Base-by-base conservation (phyloP, 2,888 invertebrate genomes). In the Agrypnus murinus region DNA sequence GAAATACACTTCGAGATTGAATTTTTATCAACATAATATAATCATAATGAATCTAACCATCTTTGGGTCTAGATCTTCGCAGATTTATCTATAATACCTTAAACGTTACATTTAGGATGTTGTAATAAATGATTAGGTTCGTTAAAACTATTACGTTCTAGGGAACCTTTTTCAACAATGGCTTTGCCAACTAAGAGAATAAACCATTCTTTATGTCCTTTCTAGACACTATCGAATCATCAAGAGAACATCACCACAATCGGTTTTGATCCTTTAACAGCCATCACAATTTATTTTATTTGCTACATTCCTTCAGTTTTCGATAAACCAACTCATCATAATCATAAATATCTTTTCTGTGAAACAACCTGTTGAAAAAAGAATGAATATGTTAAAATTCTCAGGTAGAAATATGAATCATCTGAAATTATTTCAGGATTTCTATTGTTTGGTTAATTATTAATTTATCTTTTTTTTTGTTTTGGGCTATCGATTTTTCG, bases 161-260 rank as follows among this genome's bases (percentile, higher is more conserved):
- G 36, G 55, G 14, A 55, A 34, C 15, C 9, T 32, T 53, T 43
- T 38, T 14, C 8, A 19, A 48, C 17, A 50, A 62, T 62, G 34
- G 46, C 36, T 12, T 32, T 34, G 15, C 9, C 48, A 48, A 53
- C 55, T 46, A 34, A 46, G 45, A 62, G 62, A 62, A 62, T 48
- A 62, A 62, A 62, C 19, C 69, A 72, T 72, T 70, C 71, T 72
- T 73, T 74, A 74, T 73, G 48, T 74, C 73, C 73, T 68, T 75
- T 77, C 75, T 71, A 69, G 77, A 77, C 75, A 76, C 76, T 79
- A 80, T 79, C 79, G 74, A 75, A 71, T 70, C 74, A 77, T 79
- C 77, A 62, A 65, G 38, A 34, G 38, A 34, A 72, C 75, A 75
- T 74, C 74, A 69, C 72, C 73, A 67, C 74, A 71, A 76, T 76